These are phyloP conservation scores for Rhagonycha fulva DNA, from an alignment of 2,888 invertebrate species.

Conservation along the genomic window DNA sequence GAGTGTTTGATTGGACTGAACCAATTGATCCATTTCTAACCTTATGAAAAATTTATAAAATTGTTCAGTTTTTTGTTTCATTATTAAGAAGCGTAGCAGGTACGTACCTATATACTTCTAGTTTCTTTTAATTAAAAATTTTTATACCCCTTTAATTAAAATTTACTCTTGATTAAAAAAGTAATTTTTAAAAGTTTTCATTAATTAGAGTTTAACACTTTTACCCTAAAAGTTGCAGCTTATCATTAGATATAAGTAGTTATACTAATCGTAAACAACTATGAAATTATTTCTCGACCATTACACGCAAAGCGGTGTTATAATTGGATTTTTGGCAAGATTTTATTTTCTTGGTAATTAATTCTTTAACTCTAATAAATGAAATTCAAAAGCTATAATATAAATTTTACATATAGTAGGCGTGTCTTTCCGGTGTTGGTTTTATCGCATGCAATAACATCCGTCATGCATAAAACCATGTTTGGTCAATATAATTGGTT, in stretches of 20 bases:
- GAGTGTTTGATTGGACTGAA: conserved; percentile 27
- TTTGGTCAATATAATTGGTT: conserved; percentile 1
- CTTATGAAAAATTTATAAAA: conserved; percentile 22
- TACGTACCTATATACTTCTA: background rate
- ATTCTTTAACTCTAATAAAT: background rate
- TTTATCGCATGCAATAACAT: conserved; percentile 16
- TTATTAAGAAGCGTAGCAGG: background rate
- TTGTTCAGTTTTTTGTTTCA: background rate
- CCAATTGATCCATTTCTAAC: conserved; percentile 19
- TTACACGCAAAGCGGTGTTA: too few relatives aligned
- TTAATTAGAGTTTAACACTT: too few relatives aligned
- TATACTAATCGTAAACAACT: too few relatives aligned
- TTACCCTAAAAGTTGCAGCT: background rate
- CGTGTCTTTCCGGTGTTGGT: conserved; percentile 22
- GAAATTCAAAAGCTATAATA: background rate
- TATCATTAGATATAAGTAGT: too few relatives aligned
- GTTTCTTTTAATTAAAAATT: background rate
- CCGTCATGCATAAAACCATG: conserved; percentile 12
- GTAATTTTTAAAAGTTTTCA: background rate
- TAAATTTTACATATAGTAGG: conserved; percentile 16
- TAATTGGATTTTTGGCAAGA: too few relatives aligned
- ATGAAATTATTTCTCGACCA: too few relatives aligned
- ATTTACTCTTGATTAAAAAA: background rate
- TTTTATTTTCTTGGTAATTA: too few relatives aligned
- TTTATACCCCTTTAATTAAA: background rate